Evolutionary conservation across 2,888 invertebrate species (phyloP), one percentile per base, ranked within the genome.

Genomic region (Incurvaria masculella): DNA sequence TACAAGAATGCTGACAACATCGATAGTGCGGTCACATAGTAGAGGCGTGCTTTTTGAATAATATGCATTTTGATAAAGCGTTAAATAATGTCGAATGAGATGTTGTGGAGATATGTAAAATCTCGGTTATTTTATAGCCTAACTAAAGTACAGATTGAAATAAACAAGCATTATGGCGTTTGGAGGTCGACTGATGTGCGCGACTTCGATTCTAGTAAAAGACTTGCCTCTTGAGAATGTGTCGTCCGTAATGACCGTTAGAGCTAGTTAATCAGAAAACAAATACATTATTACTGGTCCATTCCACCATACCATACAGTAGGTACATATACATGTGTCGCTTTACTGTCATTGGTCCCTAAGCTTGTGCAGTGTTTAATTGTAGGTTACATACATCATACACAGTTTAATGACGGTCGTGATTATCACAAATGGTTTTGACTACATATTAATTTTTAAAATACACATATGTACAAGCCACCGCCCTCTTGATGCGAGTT

Each of bases 211-310:
- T 71, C 71, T 79, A 80, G 72, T 78, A 79, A 74, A 79, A 79
- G 64, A 80, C 79, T 78, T 80, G 79, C 79, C 79, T 80, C 79
- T 79, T 80, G 69, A 79, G 69, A 68, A 78, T 70, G 68, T 78
- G 66, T 64, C 79, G 73, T 68, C 69, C 79, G 69, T 79, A 79
- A 76, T 75, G 66, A 70, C 79, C 79, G 74, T 80, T 79, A 72
- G 71, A 64, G 74, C 79, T 80, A 72, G 60, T 62, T 69, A 64
- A 70, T 66, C 69, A 76, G 63, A 78, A 62, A 54, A 33, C 33
- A 33, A 3, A 33, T n/a, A 33, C 14, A 33, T 33, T 33, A n/a
- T n/a, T n/a, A n/a, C n/a, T n/a, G n/a, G n/a, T n/a, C n/a, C 14
- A 33, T 33, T 33, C 8, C 33, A 33, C 14, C 3, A 8, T 33